A percentile compares a stretch with the other conserved stretches of the same genome.
These are phyloP conservation scores for Paramuricea clavata DNA, from an alignment of 92 coral and sea anemone species.

Conservation along the genomic window DNA sequence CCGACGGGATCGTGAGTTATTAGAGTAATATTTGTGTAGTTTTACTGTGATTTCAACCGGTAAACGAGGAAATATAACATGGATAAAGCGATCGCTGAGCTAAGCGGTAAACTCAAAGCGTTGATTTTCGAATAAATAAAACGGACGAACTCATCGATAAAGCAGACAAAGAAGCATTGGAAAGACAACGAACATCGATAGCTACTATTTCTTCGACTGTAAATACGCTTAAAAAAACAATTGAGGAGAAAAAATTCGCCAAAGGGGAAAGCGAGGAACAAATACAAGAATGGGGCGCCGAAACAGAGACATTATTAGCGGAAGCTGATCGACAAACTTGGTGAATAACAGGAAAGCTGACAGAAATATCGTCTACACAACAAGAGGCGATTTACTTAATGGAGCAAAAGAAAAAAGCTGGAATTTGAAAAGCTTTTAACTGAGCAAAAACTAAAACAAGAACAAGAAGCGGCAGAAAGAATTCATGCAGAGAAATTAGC, in stretches of 20 bases:
- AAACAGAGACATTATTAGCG: neutral
- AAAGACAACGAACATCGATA: slow-evolving; percentile 33
- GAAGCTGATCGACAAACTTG: neutral
- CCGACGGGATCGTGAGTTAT: neutral
- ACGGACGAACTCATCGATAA: neutral
- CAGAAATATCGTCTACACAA: too few species aligned
- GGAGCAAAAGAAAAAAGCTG: too few species aligned
- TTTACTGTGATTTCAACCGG: too few species aligned
- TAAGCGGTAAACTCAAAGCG: slow-evolving; percentile 7
- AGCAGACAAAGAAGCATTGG: slow-evolving; percentile 6
- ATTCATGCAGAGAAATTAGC: too few species aligned
- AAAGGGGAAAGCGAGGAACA: slow-evolving; percentile 36
- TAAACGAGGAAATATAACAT: neutral
- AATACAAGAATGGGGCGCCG: neutral
- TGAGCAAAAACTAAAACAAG: too few species aligned
- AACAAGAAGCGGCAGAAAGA: too few species aligned
- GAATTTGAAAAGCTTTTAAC: too few species aligned
- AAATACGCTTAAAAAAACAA: slow-evolving; percentile 22
- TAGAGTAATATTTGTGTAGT: neutral
- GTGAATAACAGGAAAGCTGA: too few species aligned
- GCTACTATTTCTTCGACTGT: neutral
- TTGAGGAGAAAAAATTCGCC: slow-evolving; percentile 41
- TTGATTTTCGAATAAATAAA: neutral
- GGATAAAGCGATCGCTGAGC: slow-evolving; percentile 15
- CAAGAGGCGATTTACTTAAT: too few species aligned